Conservation (phyloP, 2,888 invertebrate genomes). For the Spilosoma lubricipeda region DNA sequence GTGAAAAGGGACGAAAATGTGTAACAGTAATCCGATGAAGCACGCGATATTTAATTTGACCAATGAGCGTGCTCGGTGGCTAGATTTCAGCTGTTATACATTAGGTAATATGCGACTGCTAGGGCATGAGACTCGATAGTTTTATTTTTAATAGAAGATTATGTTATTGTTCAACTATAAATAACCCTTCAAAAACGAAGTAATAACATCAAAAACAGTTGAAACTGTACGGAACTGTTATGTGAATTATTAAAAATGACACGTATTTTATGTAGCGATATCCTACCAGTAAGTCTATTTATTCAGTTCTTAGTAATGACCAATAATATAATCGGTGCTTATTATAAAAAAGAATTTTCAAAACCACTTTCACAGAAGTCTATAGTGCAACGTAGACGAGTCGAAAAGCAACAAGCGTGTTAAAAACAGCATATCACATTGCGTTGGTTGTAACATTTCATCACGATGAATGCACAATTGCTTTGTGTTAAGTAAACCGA, state of each 20-base stretch:
- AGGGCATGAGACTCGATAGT: not conserved
- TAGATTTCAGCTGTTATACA: not conserved
- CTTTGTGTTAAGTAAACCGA: constrained; percentile 3
- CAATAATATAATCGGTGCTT: not conserved
- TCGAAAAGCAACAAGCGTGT: not conserved
- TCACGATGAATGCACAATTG: constrained; percentile 6
- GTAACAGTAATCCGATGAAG: not conserved
- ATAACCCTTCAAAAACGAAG: not conserved
- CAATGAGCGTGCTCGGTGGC: not conserved
- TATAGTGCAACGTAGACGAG: not conserved
- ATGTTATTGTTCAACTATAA: not conserved
- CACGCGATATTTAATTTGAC: not conserved
- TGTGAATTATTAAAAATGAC: not conserved
- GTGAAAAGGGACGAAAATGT: not conserved
- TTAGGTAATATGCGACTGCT: not conserved
- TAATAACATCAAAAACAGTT: not conserved
- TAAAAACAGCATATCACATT: not conserved
- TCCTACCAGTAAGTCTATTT: not conserved
- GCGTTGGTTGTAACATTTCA: not conserved
- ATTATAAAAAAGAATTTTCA: not conserved
- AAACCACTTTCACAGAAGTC: constrained; percentile 1
- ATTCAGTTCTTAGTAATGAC: not conserved
- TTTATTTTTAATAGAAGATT: not conserved
- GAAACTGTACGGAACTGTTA: no score
- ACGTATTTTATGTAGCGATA: not conserved